Base-by-base conservation (phyloP, 2,113 vertebrate species). In the Anolis carolinensis region DNA sequence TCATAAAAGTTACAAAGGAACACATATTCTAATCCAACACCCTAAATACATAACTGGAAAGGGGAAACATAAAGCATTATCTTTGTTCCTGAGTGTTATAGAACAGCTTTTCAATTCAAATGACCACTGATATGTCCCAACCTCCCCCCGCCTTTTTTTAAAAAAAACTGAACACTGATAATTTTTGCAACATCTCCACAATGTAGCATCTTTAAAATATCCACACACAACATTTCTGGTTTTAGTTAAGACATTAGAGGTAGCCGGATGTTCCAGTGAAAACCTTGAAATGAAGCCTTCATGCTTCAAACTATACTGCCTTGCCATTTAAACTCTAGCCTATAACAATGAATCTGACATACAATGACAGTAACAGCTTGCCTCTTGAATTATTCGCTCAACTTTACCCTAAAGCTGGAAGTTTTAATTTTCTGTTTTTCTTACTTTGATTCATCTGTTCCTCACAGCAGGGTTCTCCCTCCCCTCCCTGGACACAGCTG, bases 401-500 rank as follows among this genome's bases (percentile, higher is more conserved):
- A 79, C 36, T 87, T 81, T 77, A 88, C 52, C 21, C 81, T 82
- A 84, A 84, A 5, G 16, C 50, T 52, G 25, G 85, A 84, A 39
- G 34, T 67, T 85, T 82, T n/a, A 79, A 27, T 87, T 77, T 50
- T 25, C 32, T 2, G 0, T 0, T 0, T 84, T 84, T 89, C 76
- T 75, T 88, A 85, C 2, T 85, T 39, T 80, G 85, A 85, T 79
- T 74, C 23, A 72, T 82, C 86, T 27, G 77, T 90, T 75, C 44
- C 70, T 79, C 25, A 32, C 82, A 90, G 73, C 84, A 75, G 50
- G n/a, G 73, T 62, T 79, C 67, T 72, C 52, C 8, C 72, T 7
- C 52, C 36, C 48, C 25, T 72, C 67, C 84, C 34, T 55, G 52
- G 20, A 52, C 7, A 76, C 79, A 36, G 7, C 36, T 77, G 81